Conservation (phyloP, 2,888 invertebrate species). For the Ischnura elegans region DNA sequence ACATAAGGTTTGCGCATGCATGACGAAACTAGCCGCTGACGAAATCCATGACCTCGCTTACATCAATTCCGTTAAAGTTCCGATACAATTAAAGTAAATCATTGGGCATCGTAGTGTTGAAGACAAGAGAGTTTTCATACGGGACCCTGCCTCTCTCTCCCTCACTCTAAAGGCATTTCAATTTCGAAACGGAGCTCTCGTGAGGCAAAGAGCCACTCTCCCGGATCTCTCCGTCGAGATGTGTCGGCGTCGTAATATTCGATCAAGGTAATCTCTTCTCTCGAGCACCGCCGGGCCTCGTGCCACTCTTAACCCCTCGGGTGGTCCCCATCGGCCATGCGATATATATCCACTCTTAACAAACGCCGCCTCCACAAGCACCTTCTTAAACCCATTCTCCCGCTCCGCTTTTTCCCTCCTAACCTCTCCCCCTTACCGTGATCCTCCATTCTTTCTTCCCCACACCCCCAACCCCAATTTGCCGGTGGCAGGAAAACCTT, state of each 20-base stretch:
- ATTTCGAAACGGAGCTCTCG: not conserved
- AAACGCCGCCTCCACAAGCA: slow-evolving; percentile 35
- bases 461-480: slow-evolving; percentile 47
- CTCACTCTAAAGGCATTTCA: not conserved
- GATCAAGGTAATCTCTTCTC: slow-evolving; percentile 34
- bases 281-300: not conserved
- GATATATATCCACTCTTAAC: slow-evolving; percentile 43
- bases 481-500: slow-evolving; percentile 65
- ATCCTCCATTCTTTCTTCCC: not conserved
- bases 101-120: not conserved
- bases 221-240: slow-evolving; percentile 20
- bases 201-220: slow-evolving; percentile 15
- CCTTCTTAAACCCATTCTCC: not conserved
- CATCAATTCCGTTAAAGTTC: not conserved
- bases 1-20: too few relatives aligned
- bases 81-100: not conserved
- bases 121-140: not conserved
- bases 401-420: not conserved
- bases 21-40: too few relatives aligned
- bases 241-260: slow-evolving; percentile 36
- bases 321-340: slow-evolving; percentile 48
- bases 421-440: not conserved
- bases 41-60: not conserved
- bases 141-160: not conserved
- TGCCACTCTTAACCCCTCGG: slow-evolving; percentile 38